Base-by-base conservation (phyloP, 2,888 invertebrate genomes). In the Parelbella ahira region DNA sequence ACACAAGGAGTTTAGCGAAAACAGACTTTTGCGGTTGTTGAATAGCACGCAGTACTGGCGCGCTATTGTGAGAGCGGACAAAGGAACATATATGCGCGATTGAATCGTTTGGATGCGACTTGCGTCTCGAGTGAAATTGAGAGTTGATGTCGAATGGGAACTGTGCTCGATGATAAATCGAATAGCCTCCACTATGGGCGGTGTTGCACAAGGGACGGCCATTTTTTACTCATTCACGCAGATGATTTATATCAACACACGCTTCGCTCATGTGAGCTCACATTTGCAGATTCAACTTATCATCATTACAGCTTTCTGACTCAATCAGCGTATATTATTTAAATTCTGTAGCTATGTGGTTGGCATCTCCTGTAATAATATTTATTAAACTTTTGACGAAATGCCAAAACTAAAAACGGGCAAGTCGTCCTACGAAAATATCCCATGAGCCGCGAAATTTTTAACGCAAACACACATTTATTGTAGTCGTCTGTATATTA, bases 1-100 rank as follows among this genome's bases (percentile, higher is more conserved):
- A 68, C 56, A 71, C 74, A 79, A 81, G 80, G 81, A 81, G 79
- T 82, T 79, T 77, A 79, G 79, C 69, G 69, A 80, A 42, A 81
- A 78, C 77, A 81, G 72, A 83, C 80, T 84, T 82, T 80, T 83
- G 81, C 79, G 73, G 72, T 56, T 56, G 60, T 51, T 80, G 74
- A 78, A 79, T 79, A 61, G 73, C 62, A 73, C 75, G 71, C 54
- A 49, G 53, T 38, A 46, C 45, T 44, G 43, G 66, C 62, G 62
- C 56, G 61, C 59, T 63, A 75, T 82, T 83, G 80, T 81, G 60
- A 50, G 37, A 47, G 50, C 70, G 76, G 71, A 84, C 82, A 86
- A 83, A 74, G 67, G 75, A 59, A 63, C 68, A 65, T 76, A 21
- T 37, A 80, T 75, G 81, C 76, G 78, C 80, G 81, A 77, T 80